Percentiles rank a stretch among this genome's conserved stretches.
Evolutionary conservation across 2,113 vertebrate species (phyloP).

Genomic region (Bothrops jararaca): DNA sequence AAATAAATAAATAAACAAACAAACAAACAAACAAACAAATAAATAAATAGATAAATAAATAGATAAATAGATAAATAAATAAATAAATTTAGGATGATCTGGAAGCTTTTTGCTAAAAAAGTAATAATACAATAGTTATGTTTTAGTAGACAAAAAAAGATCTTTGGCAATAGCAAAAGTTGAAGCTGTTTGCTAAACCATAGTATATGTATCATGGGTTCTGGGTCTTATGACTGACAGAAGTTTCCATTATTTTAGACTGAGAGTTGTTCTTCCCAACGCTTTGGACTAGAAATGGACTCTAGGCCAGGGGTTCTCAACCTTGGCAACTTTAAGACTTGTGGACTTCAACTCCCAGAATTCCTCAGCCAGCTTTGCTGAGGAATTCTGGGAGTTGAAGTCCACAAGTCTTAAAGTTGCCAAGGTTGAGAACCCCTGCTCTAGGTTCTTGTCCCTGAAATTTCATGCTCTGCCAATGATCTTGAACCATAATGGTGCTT

Average conservation of each 20-base stretch:
- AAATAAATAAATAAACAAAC: too few relatives aligned
- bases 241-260: not conserved
- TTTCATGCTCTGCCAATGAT: not conserved
- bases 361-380: too few relatives aligned
- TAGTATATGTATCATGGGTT: not conserved
- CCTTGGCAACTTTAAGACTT: too few relatives aligned
- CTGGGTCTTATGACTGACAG: not conserved
- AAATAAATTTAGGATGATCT: not conserved
- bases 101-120: not conserved
- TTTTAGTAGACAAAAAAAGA: not conserved
- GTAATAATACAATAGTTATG: not conserved
- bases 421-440: too few relatives aligned
- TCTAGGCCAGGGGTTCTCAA: too few relatives aligned
- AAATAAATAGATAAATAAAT: too few relatives aligned
- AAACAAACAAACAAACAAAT: too few relatives aligned
- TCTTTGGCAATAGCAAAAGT: not conserved
- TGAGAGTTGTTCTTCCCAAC: not conserved
- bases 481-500: not conserved
- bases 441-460: not conserved
- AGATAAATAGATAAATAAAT: too few relatives aligned
- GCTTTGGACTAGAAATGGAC: not conserved
- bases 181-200: not conserved
- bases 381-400: too few relatives aligned
- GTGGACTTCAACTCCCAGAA: too few relatives aligned
- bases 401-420: too few relatives aligned